phyloP scores from a whole-genome alignment of 2,888 invertebrate species.

The Taphrorychus bicolor region DNA sequence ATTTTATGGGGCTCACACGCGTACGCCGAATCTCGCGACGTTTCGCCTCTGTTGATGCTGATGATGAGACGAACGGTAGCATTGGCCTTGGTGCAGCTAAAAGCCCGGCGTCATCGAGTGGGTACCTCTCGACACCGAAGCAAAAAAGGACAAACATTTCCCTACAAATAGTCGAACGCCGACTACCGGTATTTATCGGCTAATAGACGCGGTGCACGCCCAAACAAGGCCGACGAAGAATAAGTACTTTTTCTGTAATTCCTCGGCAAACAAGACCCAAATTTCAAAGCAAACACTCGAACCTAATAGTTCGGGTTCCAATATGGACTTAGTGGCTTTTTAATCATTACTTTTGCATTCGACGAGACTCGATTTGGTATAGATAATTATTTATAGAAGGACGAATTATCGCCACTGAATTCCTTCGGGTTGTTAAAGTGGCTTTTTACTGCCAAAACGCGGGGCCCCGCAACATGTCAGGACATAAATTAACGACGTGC shows the following conservation, averaged over 20 bases:
- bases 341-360: background rate
- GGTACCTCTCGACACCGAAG: conserved; percentile 28
- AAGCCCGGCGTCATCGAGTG: conserved; percentile 31
- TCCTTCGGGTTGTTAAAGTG: background rate
- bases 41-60: too few relatives aligned
- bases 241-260: conserved; percentile 45
- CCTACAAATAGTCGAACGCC: conserved; percentile 31
- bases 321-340: background rate
- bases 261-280: conserved; percentile 48
- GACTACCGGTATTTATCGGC: conserved; percentile 47
- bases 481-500: conserved; percentile 46
- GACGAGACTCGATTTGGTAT: background rate
- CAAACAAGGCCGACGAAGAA: conserved; percentile 32
- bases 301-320: conserved; percentile 1
- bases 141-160: conserved; percentile 25
- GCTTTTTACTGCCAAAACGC: background rate
- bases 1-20: conserved; percentile 10
- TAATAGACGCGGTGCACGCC: conserved; percentile 17
- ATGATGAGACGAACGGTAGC: too few relatives aligned
- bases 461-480: conserved; percentile 38
- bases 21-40: too few relatives aligned
- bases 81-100: conserved; percentile 12
- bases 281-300: conserved; percentile 44
- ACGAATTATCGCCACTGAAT: background rate
- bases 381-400: background rate